phyloP scores from a whole-genome alignment of 2,113 vertebrate species.

The Panurus biarmicus region DNA sequence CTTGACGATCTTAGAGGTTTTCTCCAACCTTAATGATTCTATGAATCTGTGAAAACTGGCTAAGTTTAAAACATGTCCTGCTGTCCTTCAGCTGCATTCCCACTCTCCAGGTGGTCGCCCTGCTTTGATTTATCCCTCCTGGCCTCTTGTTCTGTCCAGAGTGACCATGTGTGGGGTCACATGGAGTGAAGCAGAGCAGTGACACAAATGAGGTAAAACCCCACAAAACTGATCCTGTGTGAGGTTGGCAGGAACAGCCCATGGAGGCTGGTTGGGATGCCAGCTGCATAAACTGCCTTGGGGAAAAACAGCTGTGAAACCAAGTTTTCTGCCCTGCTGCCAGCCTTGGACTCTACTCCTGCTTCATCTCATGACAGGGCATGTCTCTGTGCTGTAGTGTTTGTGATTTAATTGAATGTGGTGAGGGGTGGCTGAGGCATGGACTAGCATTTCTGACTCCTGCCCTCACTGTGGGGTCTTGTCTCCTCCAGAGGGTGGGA shows the following conservation, averaged over 20 bases:
- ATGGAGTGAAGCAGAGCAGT: not conserved
- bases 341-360: not conserved
- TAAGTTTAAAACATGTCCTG: not conserved
- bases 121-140: fast-evolving
- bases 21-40: not conserved
- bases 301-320: not conserved
- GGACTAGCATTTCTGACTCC: not conserved
- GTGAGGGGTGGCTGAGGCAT: not conserved
- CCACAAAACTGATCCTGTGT: not conserved
- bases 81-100: not conserved
- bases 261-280: fast-evolving
- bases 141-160: not conserved
- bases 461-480: not conserved
- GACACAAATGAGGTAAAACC: not conserved
- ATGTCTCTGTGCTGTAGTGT: not conserved
- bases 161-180: fast-evolving
- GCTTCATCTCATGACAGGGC: not conserved
- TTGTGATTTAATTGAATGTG: not conserved
- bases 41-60: not conserved
- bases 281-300: not conserved
- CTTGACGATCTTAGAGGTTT: not conserved
- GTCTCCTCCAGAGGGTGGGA: not conserved
- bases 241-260: not conserved
- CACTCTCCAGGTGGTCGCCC: fast-evolving
- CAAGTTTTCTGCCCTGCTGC: not conserved